These are phyloP conservation scores for Drosophila simulans DNA, from an alignment of 1,140 invertebrate species.

Conservation along the genomic window DNA sequence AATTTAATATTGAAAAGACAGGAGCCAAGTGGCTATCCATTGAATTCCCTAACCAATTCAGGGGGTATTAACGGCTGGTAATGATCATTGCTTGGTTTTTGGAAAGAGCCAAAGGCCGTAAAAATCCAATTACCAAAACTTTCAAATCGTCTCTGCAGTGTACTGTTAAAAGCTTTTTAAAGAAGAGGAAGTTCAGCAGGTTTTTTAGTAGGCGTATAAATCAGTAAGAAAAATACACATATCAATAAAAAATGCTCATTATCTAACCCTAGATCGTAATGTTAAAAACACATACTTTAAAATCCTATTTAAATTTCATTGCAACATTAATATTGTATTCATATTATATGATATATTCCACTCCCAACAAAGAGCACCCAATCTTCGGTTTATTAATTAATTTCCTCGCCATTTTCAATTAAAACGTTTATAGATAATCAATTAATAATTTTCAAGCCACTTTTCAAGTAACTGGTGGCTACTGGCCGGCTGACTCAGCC, in stretches of 20 bases:
- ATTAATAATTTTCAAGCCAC: conserved; percentile 77
- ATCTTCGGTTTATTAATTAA: not conserved
- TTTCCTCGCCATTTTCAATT: conserved; percentile 59
- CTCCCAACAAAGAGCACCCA: conserved; percentile 24
- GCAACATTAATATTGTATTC: not conserved
- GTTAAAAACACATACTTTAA: too few relatives aligned
- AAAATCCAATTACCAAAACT: conserved; percentile 34
- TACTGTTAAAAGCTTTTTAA: too few relatives aligned
- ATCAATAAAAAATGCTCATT: not conserved
- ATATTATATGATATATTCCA: not conserved
- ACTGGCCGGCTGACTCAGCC: conserved; percentile 56
- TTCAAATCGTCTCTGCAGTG: conserved; percentile 4
- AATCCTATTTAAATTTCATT: too few relatives aligned
- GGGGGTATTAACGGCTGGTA: conserved; percentile 8
- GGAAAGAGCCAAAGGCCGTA: conserved; percentile 2
- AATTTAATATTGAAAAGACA: conserved; percentile 62
- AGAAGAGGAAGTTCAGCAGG: not conserved
- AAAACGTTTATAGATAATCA: conserved; percentile 82
- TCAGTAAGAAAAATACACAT: not conserved
- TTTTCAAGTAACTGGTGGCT: conserved; percentile 27
- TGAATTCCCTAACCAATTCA: conserved; percentile 49
- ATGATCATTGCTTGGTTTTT: not conserved
- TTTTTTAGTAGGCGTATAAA: not conserved
- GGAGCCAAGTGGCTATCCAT: conserved; percentile 54
- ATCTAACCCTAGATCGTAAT: too few relatives aligned